phyloP scores from a whole-genome alignment of 2,113 vertebrate species.

The Pseudorasbora parva region DNA sequence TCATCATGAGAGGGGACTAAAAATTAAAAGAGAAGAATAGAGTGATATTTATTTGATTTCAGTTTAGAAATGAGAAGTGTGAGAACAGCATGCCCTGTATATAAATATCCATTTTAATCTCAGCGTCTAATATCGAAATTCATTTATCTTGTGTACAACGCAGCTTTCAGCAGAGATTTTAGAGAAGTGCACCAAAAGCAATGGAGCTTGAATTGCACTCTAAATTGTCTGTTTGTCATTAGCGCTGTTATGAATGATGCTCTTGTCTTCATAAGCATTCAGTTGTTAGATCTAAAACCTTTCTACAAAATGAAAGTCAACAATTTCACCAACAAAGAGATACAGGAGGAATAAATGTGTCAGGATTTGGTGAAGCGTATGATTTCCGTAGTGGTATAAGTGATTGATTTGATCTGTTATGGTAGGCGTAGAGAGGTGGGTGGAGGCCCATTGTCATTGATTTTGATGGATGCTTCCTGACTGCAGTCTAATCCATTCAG shows the following conservation, averaged over 20 bases:
- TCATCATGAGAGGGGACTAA: background rate
- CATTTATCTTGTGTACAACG: conserved; percentile 21
- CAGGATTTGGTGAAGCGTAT: conserved; percentile 18
- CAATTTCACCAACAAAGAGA: conserved; percentile 39
- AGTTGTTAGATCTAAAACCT: conserved; percentile 26
- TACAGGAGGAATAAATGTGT: conserved; percentile 31
- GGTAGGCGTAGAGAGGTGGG: conserved; percentile 12
- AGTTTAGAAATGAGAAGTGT: background rate
- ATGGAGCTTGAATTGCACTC: background rate
- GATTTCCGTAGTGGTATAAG: conserved; percentile 40
- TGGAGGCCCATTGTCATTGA: conserved; percentile 29
- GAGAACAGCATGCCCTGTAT: conserved; percentile 2
- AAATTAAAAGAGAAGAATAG: conserved; percentile 13
- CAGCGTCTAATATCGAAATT: conserved; percentile 13
- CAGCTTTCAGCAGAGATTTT: conserved; percentile 30
- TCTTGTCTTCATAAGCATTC: conserved; percentile 38
- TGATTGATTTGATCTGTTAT: conserved; percentile 51
- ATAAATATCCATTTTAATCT: conserved; percentile 27
- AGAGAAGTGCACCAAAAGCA: background rate
- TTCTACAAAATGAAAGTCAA: conserved; percentile 40
- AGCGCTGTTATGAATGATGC: conserved; percentile 44
- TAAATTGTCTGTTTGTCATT: conserved; percentile 35
- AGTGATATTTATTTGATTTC: conserved; percentile 24
- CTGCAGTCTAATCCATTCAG: conserved; percentile 36
- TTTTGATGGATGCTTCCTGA: conserved; percentile 47